phyloP scores from a whole-genome alignment of 2,888 invertebrate species.

The Pantelozetes paolii region DNA sequence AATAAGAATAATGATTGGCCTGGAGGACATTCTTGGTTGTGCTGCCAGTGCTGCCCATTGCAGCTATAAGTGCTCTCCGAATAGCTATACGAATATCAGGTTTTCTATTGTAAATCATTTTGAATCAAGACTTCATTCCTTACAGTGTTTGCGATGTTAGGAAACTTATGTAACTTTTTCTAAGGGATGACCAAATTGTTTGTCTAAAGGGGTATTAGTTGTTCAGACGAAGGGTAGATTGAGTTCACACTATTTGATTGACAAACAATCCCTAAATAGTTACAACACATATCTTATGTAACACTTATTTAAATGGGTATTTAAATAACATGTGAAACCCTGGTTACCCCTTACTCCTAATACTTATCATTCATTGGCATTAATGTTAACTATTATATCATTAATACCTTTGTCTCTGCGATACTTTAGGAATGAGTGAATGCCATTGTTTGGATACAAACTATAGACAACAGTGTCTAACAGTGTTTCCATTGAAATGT shows the following conservation, averaged over 20 bases:
- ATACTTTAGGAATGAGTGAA: not conserved
- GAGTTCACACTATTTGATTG: no score
- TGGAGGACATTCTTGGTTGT: conserved; percentile 1
- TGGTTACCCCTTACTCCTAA: not conserved
- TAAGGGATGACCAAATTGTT: no score
- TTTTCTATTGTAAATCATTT: not conserved
- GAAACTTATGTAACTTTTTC: conserved; percentile 1
- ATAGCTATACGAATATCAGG: conserved; percentile 12
- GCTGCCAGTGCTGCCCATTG: not conserved
- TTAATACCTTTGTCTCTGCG: not conserved
- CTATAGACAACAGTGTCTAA: no score
- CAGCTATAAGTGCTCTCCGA: not conserved
- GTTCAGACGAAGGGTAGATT: no score
- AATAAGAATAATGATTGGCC: conserved; percentile 4
- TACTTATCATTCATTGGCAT: conserved; percentile 27
- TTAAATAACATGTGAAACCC: not conserved
- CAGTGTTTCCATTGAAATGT: not conserved
- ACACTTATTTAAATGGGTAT: no score
- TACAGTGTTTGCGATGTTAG: not conserved
- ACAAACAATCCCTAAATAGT: no score
- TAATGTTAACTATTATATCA: not conserved
- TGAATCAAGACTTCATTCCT: not conserved
- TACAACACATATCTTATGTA: no score
- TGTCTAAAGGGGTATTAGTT: no score
- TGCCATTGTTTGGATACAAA: not conserved